Evolutionary conservation across 2,888 invertebrate genomes (phyloP).

Genomic region (Spilarctia lutea): DNA sequence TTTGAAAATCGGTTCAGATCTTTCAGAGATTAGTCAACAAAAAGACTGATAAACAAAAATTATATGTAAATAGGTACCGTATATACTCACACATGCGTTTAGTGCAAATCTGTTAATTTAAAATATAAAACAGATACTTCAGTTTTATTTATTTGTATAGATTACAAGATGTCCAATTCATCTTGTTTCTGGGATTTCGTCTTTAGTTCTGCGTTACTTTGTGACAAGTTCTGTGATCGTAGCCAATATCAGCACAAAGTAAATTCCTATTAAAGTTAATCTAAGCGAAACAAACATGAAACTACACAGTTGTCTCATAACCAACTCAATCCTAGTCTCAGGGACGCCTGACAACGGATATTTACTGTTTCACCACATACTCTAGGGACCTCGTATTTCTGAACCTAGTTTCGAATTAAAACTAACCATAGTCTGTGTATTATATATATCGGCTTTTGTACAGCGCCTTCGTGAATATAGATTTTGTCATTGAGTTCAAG

Average conservation of each 20-base stretch:
- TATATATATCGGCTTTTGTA: not conserved
- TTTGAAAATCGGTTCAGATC: too few species aligned
- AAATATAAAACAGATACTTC: too few species aligned
- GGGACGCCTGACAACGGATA: constrained; percentile 10
- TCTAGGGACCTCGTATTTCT: constrained; percentile 11
- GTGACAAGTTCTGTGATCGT: not conserved
- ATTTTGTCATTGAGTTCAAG: not conserved
- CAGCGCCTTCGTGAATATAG: not conserved
- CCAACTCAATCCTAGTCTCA: not conserved
- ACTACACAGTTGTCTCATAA: constrained; percentile 13
- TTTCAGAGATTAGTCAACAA: too few species aligned
- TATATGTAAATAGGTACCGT: too few species aligned
- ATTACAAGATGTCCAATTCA: not conserved
- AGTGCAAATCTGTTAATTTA: too few species aligned
- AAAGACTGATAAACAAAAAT: too few species aligned
- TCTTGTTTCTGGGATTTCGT: not conserved
- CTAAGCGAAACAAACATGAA: constrained; percentile 4
- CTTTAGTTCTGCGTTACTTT: not conserved
- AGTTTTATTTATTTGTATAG: not conserved
- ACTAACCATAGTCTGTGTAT: constrained; percentile 8
- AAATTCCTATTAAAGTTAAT: constrained; percentile 9
- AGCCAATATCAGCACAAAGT: not conserved
- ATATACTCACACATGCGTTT: too few species aligned
- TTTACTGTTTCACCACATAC: constrained; percentile 25
- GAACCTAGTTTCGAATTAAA: constrained; percentile 19